A percentile compares a stretch with the other conserved stretches of the same genome.
Conservation (phyloP, 2,797 vertebrate genomes). For the Microchirus variegatus region DNA sequence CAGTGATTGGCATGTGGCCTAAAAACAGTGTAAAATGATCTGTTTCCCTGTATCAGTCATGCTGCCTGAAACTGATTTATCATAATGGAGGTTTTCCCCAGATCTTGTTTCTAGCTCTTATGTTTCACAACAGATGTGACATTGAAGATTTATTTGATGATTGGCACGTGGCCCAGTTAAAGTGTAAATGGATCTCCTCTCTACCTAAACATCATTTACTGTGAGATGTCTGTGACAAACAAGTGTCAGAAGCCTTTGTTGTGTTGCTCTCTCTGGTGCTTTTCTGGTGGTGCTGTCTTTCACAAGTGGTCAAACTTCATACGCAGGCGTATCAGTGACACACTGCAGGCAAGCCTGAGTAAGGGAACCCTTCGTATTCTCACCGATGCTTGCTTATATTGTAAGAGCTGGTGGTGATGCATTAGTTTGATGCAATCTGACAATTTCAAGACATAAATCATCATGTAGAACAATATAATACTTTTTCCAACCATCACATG, state of each 20-base stretch:
- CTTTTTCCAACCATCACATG: too few species aligned
- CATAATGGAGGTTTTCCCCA: conserved; percentile 4
- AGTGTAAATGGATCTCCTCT: conserved; percentile 32
- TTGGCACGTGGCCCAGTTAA: conserved; percentile 44
- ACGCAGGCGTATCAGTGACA: conserved; percentile 9
- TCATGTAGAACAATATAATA: too few species aligned
- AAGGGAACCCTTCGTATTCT: background rate
- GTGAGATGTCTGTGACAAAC: conserved; percentile 31
- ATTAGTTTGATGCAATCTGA: background rate
- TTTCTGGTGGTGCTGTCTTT: conserved; percentile 18
- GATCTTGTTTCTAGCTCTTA: conserved; percentile 32
- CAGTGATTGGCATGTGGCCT: conserved; percentile 44
- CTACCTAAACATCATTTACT: conserved; percentile 12
- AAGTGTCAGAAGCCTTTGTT: conserved; percentile 23
- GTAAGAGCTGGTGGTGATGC: background rate
- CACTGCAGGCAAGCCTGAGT: background rate
- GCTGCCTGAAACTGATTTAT: conserved; percentile 16
- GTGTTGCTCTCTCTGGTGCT: background rate
- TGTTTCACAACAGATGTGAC: conserved; percentile 26
- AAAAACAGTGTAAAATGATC: conserved; percentile 42
- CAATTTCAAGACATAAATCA: background rate
- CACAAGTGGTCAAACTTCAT: conserved; percentile 13
- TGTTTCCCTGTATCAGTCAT: conserved; percentile 33
- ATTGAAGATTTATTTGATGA: conserved; percentile 24
- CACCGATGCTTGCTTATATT: background rate